Evolutionary conservation across 2,888 invertebrate species (phyloP).

Genomic region (Tineola bisselliella): DNA sequence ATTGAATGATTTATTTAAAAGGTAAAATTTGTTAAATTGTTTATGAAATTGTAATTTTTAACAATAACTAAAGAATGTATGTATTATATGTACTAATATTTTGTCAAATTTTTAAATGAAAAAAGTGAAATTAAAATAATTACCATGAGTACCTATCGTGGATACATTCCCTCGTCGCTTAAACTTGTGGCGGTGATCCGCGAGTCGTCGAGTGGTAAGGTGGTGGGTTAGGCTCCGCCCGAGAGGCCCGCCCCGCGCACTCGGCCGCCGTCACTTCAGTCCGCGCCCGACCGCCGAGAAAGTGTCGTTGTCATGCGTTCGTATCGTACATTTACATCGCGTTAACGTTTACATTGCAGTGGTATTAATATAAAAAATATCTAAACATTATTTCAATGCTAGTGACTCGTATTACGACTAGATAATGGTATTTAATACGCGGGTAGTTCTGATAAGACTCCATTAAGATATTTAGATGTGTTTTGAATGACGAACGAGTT

Average conservation of each 20-base stretch:
- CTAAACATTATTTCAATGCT: not conserved
- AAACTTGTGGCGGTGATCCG: not conserved
- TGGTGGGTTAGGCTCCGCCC: slow-evolving; percentile 33
- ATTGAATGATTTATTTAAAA: not conserved
- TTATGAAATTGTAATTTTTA: too few relatives aligned
- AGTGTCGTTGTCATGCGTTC: slow-evolving; percentile 30
- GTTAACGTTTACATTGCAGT: not conserved
- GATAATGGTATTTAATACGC: not conserved
- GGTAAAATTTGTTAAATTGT: not conserved
- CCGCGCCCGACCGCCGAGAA: slow-evolving; percentile 53
- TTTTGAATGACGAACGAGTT: not conserved
- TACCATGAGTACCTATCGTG: not conserved
- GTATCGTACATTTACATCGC: not conserved
- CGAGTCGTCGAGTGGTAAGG: slow-evolving; percentile 23
- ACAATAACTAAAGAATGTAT: too few relatives aligned
- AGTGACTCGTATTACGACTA: not conserved
- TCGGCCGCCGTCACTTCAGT: slow-evolving; percentile 41
- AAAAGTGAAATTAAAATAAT: not conserved
- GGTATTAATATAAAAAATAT: not conserved
- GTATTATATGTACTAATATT: not conserved
- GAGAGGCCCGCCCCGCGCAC: slow-evolving; percentile 19
- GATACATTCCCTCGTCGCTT: not conserved
- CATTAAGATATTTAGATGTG: not conserved
- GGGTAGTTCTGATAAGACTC: slow-evolving; percentile 1
- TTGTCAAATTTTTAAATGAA: not conserved